Conservation (phyloP, 1,140 invertebrate genomes). For the Linepithema humile region DNA sequence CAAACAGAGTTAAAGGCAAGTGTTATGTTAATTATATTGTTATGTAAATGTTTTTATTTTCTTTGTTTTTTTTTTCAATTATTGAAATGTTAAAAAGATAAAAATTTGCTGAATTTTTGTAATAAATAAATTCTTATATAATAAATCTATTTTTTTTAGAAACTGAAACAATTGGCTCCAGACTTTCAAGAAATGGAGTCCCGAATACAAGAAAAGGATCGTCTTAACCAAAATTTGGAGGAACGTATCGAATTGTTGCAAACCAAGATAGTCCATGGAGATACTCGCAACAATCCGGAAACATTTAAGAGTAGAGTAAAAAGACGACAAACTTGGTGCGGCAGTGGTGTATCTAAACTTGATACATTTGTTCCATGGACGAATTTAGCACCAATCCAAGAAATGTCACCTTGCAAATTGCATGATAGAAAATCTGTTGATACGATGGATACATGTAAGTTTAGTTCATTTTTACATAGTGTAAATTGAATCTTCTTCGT, state of each 20-base stretch:
- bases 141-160: conserved; percentile 42
- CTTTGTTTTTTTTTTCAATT: no score
- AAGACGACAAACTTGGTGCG: conserved; percentile 43
- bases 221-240: conserved; percentile 49
- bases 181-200: conserved; percentile 52
- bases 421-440: conserved; percentile 22
- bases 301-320: conserved; percentile 46
- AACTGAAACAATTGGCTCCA: conserved; percentile 31
- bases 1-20: conserved; percentile 81
- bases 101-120: no score
- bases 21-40: conserved; percentile 8
- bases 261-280: conserved; percentile 55
- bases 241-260: conserved; percentile 53
- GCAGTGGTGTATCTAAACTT: conserved; percentile 25
- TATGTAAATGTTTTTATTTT: neutral
- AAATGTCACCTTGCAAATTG: conserved; percentile 54
- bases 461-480: neutral
- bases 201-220: conserved; percentile 57
- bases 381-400: conserved; percentile 62
- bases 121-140: neutral
- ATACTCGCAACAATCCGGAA: conserved; percentile 7
- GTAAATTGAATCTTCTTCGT: neutral
- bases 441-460: conserved; percentile 53
- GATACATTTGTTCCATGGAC: neutral
- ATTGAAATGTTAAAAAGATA: no score